Base-by-base conservation (phyloP, 2,797 vertebrate genomes). In the Chiloscyllium punctatum region DNA sequence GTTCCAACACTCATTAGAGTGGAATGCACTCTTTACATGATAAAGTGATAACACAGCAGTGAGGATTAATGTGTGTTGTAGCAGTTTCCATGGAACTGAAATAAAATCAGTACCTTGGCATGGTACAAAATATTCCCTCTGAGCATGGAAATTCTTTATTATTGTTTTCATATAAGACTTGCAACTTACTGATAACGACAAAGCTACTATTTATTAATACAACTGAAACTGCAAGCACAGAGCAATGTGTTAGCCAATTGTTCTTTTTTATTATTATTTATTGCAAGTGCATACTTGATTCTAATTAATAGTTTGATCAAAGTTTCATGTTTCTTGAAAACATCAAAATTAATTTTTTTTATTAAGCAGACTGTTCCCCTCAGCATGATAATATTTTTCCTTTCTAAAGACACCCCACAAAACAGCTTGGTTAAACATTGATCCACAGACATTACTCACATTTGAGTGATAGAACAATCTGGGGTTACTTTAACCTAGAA, bases 91-190 rank as follows among this genome's bases (percentile, higher is more conserved):
- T 69, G n/a, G 90, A 69, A 69, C 23, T 37, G 13, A 69, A 92
- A 69, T 33, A 37, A 92, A 69, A 33, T 33, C 90, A 68, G 68
- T 69, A 68, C 66, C 2, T 69, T 92, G 62, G 90, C 62, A 92
- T n/a, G 68, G n/a, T 42, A 68, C n/a, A 92, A 68, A 21, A 4
- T 92, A 92, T 92, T 92, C 90, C 68, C 90, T 66, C 62, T n/a
- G 25, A 92, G n/a, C n/a, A 92, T 25, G n/a, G 66, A 92, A 69
- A 92, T 69, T 23, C 68, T 92, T 69, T 69, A 69, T 69, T 62
- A 66, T 66, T 91, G 57, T 21, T 68, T 66, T 91, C 62, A 92
- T 42, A 37, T 1, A 37, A 42, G 37, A 69, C 37, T 92, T 92
- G 4, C 90, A 92, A 92, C 62, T 25, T n/a, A 92, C 66, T 68